phyloP scores from a whole-genome alignment of 1,140 invertebrate species.

The Antheraea pernyi region DNA sequence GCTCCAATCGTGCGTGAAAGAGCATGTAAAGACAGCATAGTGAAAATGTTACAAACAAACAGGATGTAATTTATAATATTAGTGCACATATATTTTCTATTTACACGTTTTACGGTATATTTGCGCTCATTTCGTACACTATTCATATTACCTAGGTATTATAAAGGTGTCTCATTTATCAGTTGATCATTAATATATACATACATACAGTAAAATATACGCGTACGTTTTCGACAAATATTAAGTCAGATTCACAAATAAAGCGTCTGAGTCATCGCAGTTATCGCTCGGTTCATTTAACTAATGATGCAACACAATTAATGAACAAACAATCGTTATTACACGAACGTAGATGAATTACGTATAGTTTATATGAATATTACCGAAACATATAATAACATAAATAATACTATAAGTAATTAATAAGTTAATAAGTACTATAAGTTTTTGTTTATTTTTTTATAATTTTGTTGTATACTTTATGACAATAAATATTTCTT shows the following conservation, averaged over 20 bases:
- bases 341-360: neutral
- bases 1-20: too few species aligned
- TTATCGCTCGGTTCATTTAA: constrained; percentile 2
- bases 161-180: neutral
- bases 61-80: too few species aligned
- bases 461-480: too few species aligned
- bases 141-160: neutral
- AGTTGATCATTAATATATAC: neutral
- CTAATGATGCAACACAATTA: constrained; percentile 4
- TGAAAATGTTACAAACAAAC: too few species aligned
- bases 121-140: neutral
- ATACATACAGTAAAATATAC: neutral
- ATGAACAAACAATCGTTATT: neutral
- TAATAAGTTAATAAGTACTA: too few species aligned
- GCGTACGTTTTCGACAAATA: neutral
- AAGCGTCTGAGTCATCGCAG: neutral
- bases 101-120: neutral
- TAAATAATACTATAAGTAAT: too few species aligned
- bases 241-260: neutral
- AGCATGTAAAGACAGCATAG: too few species aligned
- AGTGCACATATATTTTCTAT: too few species aligned
- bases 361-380: neutral
- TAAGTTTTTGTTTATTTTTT: too few species aligned
- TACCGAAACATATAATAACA: neutral
- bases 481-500: too few species aligned